Base-by-base conservation (phyloP, 2,113 vertebrate genomes). In the Oryzias melastigma region DNA sequence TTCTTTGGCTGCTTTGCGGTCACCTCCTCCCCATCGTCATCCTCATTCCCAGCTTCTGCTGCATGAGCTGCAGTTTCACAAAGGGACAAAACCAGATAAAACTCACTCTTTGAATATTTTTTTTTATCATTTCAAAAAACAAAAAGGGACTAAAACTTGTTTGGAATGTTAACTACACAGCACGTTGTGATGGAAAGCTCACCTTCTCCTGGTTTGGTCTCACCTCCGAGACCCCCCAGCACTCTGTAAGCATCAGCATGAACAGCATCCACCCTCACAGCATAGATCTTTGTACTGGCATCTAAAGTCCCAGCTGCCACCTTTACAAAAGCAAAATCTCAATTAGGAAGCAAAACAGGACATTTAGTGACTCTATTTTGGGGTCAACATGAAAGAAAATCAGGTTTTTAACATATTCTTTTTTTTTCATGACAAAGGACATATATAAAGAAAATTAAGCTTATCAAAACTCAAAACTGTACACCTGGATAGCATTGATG, bases 231-330 rank as follows among this genome's bases (percentile, higher is more conserved):
- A 0, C 94, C 93, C 5, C 94, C 94, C 6, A 99, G 91, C 7
- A 99, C 93, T 64, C 77, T 92, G 91, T 95, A 99, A 1, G 94
- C 82, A 19, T 98, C 95, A 0, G 94, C 88, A 5, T 99, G 95
- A 14, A 99, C 91, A 0, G 89, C 93, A 51, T 99, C 97, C 8
- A 99, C 97, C 0, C 97, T 89, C 43, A 95, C 91, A 0, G 97
- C 93, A 1, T 99, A 99, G 68, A 98, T 99, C 88, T 99, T 99
- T 0, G 93, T 95, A 1, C 97, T 97, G 75, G 97, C 97, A 18
- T 99, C 97, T 49, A 99, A 80, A 0, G 95, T 95, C 0, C 96
- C 95, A 0, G 95, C 96, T 12, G 95, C 97, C 16, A 98, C 84
- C 97, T 99, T 68, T 22, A 62, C 24, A 5, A 54, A 20, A 55